Evolutionary conservation across 2,113 vertebrate genomes (phyloP).

Genomic region (Lanius collurio): DNA sequence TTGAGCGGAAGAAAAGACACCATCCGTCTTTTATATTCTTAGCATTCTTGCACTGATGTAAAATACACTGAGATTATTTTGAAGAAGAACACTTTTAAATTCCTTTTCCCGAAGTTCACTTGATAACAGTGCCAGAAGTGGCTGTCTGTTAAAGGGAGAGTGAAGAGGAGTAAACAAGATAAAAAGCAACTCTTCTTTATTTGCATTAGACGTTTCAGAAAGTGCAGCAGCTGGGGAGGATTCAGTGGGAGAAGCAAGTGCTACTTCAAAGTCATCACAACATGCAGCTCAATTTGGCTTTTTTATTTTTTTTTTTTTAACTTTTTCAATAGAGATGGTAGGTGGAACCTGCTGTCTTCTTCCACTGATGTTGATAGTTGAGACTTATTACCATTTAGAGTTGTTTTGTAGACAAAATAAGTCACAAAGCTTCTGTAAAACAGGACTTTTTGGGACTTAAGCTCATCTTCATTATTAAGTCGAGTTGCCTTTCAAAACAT

Average conservation of each 20-base stretch:
- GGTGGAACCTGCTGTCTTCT: not conserved
- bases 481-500: not conserved
- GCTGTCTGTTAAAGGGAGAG: not conserved
- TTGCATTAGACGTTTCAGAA: not conserved
- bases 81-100: conserved; percentile 21
- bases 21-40: not conserved
- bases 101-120: not conserved
- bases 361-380: not conserved
- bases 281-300: not conserved
- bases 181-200: conserved; percentile 1
- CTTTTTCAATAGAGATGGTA: not conserved
- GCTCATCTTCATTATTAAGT: not conserved
- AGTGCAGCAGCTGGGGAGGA: not conserved
- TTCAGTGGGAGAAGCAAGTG: not conserved
- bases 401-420: not conserved
- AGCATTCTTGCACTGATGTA: not conserved
- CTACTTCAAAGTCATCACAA: not conserved
- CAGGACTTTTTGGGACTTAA: not conserved
- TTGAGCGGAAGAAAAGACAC: conserved; percentile 23
- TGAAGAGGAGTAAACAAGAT: conserved; percentile 26
- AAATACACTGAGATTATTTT: conserved; percentile 45
- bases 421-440: not conserved
- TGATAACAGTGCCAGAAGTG: not conserved
- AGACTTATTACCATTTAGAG: not conserved
- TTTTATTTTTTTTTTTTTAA: not conserved